Base-by-base conservation (phyloP, 30 jellyfish, hydroid and myxozoan species). In the Clytia hemisphaerica region DNA sequence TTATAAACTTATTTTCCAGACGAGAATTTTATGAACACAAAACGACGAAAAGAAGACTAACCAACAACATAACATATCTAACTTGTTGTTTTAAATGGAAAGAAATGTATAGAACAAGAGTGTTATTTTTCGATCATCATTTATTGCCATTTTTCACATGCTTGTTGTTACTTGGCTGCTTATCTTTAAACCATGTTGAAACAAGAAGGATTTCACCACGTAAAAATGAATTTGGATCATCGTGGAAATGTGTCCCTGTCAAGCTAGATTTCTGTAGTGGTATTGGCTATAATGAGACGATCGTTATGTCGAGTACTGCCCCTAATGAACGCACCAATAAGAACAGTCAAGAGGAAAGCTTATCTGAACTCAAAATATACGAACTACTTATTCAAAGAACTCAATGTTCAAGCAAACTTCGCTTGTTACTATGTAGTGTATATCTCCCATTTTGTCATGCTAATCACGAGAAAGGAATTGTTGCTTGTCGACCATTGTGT, bases 401-500 rank as follows among this genome's bases (percentile, higher is more conserved):
- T n/a, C 60, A 75, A 34, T 89, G 98, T 49, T 89, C 98, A 37
- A 76, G 74, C 46, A 89, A 89, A 36, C 70, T 89, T 30, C 79
- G 79, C 60, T 61, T 89, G 77, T 89, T 80, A 49, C 65, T 89
- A 57, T 89, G 98, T 69, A 82, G 90, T 69, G 93, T 80, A 42
- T 82, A 82, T 57, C 37, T 77, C 19, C 98, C 98, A 27, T 89
- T 71, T 58, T 89, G 98, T 48, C 76, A 85, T 7, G 93, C 72
- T 49, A 76, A 89, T 42, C 85, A 72, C 53, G 49, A 55, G 35
- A 86, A 75, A 18, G 79, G 76, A 51, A 77, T 89, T 4, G 67
- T 61, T 73, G 95, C 98, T 16, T 89, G 98, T 73, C 66, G 93
- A 46, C 73, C 93, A 3, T 51, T 89, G 29, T 89, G 98, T 50